phyloP scores from a whole-genome alignment of 2,797 vertebrate species.

The Erpetoichthys calabaricus region DNA sequence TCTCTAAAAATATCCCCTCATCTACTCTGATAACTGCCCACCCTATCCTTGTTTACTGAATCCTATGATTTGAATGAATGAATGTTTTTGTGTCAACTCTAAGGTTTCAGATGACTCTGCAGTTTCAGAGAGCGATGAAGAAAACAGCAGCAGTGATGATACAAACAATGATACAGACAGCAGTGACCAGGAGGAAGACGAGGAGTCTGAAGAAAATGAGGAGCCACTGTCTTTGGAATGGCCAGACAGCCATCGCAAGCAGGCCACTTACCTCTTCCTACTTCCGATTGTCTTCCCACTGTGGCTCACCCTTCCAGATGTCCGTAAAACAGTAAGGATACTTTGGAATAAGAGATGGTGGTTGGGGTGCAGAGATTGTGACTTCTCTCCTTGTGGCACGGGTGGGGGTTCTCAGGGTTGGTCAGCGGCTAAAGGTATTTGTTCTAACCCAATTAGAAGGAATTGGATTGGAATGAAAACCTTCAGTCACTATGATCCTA shows the following conservation, averaged over 20 bases:
- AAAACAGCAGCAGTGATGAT: conserved; percentile 28
- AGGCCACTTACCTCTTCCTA: conserved; percentile 76
- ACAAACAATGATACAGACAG: conserved; percentile 25
- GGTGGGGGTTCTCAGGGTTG: background rate
- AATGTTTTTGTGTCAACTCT: conserved; percentile 12
- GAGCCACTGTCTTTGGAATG: conserved; percentile 80
- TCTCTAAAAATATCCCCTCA: too few relatives aligned
- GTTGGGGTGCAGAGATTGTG: too few relatives aligned
- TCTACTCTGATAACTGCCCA: too few relatives aligned
- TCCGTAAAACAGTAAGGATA: conserved; percentile 68
- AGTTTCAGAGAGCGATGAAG: conserved; percentile 30
- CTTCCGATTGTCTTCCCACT: conserved; percentile 82
- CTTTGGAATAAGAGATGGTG: too few relatives aligned
- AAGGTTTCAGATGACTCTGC: conserved; percentile 28
- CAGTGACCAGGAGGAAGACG: conserved; percentile 21
- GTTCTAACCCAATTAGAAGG: background rate
- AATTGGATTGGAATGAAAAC: background rate
- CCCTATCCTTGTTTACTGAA: too few relatives aligned
- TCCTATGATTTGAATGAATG: background rate
- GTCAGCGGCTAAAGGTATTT: background rate
- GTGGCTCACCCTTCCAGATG: conserved; percentile 86
- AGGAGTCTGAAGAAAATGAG: conserved; percentile 44
- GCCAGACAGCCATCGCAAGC: conserved; percentile 72
- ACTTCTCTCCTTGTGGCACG: conserved; percentile 8
- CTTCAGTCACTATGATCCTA: background rate